Evolutionary conservation across 2,113 vertebrate genomes (phyloP), one percentile per base, ranked within the genome.

Genomic region (Cyrtonyx montezumae): DNA sequence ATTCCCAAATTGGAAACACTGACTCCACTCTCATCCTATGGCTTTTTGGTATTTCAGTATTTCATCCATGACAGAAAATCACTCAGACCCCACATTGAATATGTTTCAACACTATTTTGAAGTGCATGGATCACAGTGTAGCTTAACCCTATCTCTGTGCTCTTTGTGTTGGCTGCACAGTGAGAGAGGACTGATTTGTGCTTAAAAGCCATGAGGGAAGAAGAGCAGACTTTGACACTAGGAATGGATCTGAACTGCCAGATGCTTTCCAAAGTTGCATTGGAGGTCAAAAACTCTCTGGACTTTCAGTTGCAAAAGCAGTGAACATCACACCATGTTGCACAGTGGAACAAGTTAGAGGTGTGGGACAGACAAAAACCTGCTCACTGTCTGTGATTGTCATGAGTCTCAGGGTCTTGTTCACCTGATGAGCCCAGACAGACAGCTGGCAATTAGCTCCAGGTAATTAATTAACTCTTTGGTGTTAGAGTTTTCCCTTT

Each of bases 291-390:
- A 84, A 79, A 1, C 30, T 58, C 68, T 36, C n/a, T 25, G 8
- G 22, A 48, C 51, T 71, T 79, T 48, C 36, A 26, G 11, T 56
- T 75, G 67, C 11, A 23, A 48, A 85, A 63, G 34, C 37, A 68
- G 32, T 14, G 46, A 58, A 25, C 22, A 5, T 49, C 0, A 0
- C 6, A 11, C 2, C 13, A 1, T 4, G 9, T 6, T 55, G 18
- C 8, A 2, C 8, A 55, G 26, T 20, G 25, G 16, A 36, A 45
- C 22, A 86, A 32, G 6, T 30, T 28, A 70, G 55, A 43, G 7
- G 30, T 4, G 19, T 14, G 45, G 42, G 37, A 37, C 4, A 8
- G 2, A 2, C 11, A 23, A 17, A 13, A 53, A 65, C 25, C 3
- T 37, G 75, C 55, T 46, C 8, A 46, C 4, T 43, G 17, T 9